Evolutionary conservation across 2,888 invertebrate species (phyloP), one percentile per base, ranked within the genome.

Genomic region (Eubasilissa splendida): DNA sequence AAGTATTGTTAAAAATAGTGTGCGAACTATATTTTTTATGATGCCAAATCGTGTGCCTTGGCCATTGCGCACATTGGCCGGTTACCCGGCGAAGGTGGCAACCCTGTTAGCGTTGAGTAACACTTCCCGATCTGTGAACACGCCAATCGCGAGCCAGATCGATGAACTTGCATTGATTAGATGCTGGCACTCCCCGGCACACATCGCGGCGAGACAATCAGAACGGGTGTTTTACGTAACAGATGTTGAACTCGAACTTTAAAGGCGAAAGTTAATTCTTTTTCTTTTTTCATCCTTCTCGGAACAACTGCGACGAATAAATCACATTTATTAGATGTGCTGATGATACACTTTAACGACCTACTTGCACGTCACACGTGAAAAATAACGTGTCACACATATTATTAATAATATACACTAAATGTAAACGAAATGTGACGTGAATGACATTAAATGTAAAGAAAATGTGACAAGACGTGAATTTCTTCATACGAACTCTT

Each of bases 171-270:
- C 42, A n/a, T 42, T 11, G 11, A 63, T 4, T 31, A 11, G 33
- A 31, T 5, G 33, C 42, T 63, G 4, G 42, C 33, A 31, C 33
- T 63, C 4, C 0, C 33, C 31, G 63, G 33, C 42, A 22, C 31
- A 33, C 11, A 11, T 12, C n/a, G 59, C 59, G 12, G 33, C 33
- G 11, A 10, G 42, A 42, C 42, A 63, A 68, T 52, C 50, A 56
- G 56, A 76, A 76, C 76, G 33, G 14, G 76, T 77, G 12, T n/a
- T 56, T 68, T 66, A 77, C 42, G 14, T 66, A 66, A 66, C 76
- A 9, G n/a, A 66, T 54, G 66, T 56, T 77, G 68, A 77, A 77
- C 76, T 66, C 52, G 58, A 77, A 58, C 56, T 42, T 14, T 14
- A 33, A 63, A 63, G 68, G 68, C 50, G 68, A 68, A 68, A 68